phyloP scores from a whole-genome alignment of 2,113 vertebrate genomes.

The Sinocyclocheilus anophthalmus region DNA sequence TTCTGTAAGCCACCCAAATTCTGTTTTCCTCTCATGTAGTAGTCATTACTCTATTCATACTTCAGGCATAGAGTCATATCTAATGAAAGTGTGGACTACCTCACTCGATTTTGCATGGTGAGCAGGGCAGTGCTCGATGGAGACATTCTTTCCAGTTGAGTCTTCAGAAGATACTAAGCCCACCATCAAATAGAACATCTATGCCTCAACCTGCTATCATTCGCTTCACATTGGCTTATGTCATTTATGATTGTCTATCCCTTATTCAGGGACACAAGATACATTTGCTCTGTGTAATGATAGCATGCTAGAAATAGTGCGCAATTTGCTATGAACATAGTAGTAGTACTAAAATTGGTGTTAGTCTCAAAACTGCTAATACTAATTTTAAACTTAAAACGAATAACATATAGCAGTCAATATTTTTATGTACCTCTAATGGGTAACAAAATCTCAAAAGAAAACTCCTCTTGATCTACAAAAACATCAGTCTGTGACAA shows the following conservation, averaged over 20 bases:
- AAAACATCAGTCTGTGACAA: not conserved
- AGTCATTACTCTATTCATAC: slow-evolving; percentile 61
- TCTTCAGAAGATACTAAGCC: slow-evolving; percentile 57
- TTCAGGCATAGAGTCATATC: slow-evolving; percentile 66
- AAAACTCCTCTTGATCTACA: too few species aligned
- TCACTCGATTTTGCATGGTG: slow-evolving; percentile 64
- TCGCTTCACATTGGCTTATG: slow-evolving; percentile 34
- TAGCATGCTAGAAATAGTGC: not conserved
- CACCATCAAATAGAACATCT: slow-evolving; percentile 44
- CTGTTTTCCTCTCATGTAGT: slow-evolving; percentile 53
- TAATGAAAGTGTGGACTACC: slow-evolving; percentile 68
- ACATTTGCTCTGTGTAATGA: not conserved
- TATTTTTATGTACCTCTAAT: too few species aligned
- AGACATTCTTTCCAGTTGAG: slow-evolving; percentile 73
- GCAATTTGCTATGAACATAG: not conserved
- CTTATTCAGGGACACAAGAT: slow-evolving; percentile 23
- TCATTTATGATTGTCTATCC: slow-evolving; percentile 31
- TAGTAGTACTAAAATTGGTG: not conserved
- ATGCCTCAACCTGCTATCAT: slow-evolving; percentile 40
- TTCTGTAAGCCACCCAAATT: slow-evolving; percentile 40
- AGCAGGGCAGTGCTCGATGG: slow-evolving; percentile 47
- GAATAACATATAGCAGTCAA: too few species aligned
- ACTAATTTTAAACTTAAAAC: too few species aligned
- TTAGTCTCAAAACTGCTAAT: not conserved
- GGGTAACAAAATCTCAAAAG: too few species aligned